These are phyloP conservation scores for Malaclemys terrapin DNA, from an alignment of 2,113 vertebrate species.

Conservation along the genomic window DNA sequence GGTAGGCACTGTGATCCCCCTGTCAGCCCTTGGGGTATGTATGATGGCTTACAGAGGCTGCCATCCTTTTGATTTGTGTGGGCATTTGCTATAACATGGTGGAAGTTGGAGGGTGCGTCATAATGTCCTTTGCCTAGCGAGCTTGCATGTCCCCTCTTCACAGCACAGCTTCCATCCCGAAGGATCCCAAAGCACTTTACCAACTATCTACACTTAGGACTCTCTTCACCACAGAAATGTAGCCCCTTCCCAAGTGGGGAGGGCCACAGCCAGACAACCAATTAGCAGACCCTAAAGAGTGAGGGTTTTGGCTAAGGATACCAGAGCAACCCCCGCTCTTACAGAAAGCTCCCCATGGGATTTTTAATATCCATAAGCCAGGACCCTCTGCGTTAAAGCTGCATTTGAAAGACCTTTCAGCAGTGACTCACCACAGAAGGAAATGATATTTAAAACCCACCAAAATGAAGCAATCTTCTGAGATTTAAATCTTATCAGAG, in stretches of 20 bases:
- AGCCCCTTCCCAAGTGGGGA: neutral
- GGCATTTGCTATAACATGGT: neutral
- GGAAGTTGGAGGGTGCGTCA: neutral
- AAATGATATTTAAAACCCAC: neutral
- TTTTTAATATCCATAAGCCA: neutral
- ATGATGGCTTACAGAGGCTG: neutral
- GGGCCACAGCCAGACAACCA: neutral
- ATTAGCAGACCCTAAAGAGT: neutral
- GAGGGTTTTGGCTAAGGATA: accelerated
- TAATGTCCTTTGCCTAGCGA: no score
- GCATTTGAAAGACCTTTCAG: neutral
- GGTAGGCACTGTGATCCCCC: neutral
- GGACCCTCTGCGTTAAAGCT: neutral
- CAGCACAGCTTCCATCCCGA: neutral
- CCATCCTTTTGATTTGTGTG: neutral
- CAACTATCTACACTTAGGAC: neutral
- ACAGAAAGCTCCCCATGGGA: neutral
- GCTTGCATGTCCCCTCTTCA: no score
- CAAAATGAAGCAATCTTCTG: neutral
- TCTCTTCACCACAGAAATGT: neutral
- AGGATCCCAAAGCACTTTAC: neutral
- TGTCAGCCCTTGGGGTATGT: neutral
- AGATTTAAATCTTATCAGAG: neutral
- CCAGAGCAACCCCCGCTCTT: neutral
- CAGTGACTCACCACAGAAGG: neutral